A percentile compares a stretch with the other conserved stretches of the same genome.
These are phyloP conservation scores for Melanotaenia boesemani DNA, from an alignment of 2,797 vertebrate genomes.

Conservation along the genomic window DNA sequence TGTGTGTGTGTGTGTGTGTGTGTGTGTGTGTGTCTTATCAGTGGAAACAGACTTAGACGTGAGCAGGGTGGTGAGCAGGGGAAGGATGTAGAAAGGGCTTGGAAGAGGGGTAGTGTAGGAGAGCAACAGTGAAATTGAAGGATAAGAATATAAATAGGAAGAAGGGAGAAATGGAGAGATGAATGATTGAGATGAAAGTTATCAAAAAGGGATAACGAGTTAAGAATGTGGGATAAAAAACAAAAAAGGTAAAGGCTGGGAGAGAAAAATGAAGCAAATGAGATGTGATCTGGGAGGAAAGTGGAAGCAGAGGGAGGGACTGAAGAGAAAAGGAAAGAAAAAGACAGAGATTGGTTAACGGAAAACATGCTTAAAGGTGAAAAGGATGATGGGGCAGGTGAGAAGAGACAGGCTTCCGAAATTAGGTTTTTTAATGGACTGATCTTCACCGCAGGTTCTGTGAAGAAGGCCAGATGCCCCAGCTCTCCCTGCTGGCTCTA, in stretches of 20 bases:
- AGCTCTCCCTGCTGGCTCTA: constrained; percentile 14
- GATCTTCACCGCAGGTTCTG: neutral
- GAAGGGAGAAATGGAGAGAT: constrained; percentile 36
- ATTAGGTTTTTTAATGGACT: constrained; percentile 42
- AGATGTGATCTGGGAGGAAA: constrained; percentile 53
- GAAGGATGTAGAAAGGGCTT: constrained; percentile 18
- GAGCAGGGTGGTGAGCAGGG: constrained; percentile 71
- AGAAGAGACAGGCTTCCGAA: constrained; percentile 29
- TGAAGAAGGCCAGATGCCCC: constrained; percentile 8
- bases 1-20: constrained; percentile 22
- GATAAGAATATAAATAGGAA: constrained; percentile 62
- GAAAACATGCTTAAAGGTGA: constrained; percentile 41
- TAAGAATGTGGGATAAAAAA: constrained; percentile 49
- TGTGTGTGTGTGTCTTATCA: constrained; percentile 74
- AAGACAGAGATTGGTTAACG: constrained; percentile 24
- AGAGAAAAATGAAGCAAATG: constrained; percentile 17
- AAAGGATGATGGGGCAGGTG: constrained; percentile 23
- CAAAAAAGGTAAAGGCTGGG: constrained; percentile 22
- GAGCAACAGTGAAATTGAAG: constrained; percentile 62
- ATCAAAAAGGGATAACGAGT: constrained; percentile 54
- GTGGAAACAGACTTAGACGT: constrained; percentile 79
- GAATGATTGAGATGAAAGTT: constrained; percentile 51
- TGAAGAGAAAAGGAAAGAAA: constrained; percentile 1
- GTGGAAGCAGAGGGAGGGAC: constrained; percentile 18
- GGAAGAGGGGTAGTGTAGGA: constrained; percentile 14